phyloP scores from a whole-genome alignment of 2,113 vertebrate species.

The Galeopterus variegatus region DNA sequence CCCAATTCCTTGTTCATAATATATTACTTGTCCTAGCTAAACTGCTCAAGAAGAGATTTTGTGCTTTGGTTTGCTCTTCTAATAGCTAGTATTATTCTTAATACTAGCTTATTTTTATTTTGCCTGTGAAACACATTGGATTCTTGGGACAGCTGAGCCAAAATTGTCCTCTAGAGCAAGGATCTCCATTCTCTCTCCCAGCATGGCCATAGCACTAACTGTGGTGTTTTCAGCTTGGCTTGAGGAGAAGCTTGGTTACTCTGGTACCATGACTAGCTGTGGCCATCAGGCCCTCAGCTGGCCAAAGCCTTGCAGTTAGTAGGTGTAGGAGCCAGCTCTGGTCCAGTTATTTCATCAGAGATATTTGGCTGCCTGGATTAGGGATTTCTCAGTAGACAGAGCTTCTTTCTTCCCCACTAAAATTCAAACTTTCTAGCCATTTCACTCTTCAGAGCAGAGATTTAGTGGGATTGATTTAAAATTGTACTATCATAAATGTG shows the following conservation, averaged over 20 bases:
- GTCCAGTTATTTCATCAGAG: not conserved
- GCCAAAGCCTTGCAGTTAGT: not conserved
- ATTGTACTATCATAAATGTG: not conserved
- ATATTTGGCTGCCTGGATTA: not conserved
- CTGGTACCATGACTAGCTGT: not conserved
- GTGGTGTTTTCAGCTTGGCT: not conserved
- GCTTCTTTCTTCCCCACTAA: not conserved
- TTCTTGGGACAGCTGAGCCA: not conserved
- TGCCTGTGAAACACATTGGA: not conserved
- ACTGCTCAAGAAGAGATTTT: not conserved
- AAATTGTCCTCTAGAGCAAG: not conserved
- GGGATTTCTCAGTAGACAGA: not conserved
- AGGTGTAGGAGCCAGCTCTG: not conserved
- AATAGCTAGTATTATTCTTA: not conserved
- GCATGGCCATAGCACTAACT: not conserved
- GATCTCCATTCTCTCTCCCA: not conserved
- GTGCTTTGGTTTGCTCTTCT: not conserved
- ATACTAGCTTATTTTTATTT: conserved; percentile 5
- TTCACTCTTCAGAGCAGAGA: not conserved
- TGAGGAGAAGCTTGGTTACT: not conserved
- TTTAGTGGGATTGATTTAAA: not conserved
- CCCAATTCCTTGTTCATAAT: not conserved
- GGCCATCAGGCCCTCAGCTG: not conserved
- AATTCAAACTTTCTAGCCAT: not conserved
- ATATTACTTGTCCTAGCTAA: not conserved